Base-by-base conservation (phyloP, 2,888 invertebrate species). In the Caenorhabditis virilis region DNA sequence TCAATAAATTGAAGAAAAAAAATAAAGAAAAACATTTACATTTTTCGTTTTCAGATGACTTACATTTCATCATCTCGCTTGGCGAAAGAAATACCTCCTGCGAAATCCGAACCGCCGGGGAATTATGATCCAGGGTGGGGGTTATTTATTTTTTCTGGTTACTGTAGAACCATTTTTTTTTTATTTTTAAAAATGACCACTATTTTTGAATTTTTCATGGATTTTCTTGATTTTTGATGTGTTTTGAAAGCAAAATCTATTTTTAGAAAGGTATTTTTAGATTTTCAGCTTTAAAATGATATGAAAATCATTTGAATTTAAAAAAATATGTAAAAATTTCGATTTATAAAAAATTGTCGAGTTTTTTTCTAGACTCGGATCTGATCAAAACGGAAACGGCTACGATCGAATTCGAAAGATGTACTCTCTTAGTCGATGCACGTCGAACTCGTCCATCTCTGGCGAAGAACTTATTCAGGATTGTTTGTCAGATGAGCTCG, bases 401-500 rank as follows among this genome's bases (percentile, higher is more conserved):
- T 46, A 35, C 51, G 33, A 52, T 16, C 16, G n/a, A 25, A 23
- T 25, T 15, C 23, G 18, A 11, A n/a, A 5, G 6, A n/a, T 18
- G 3, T 18, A 39, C n/a, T 18, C 16, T 11, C 39, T 16, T 22
- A 58, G 57, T 15, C 57, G 63, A 0, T 54, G 57, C 25, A 58
- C 63, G 16, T 63, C 63, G 11, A 53, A 46, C 33, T 57, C 57
- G 35, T 63, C 63, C 15, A 63, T 63, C 30, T 58, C 63, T 1
- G 58, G 63, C 66, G 73, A 76, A 36, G 52, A 39, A 5, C 58
- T 70, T 15, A 42, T 68, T 27, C 51, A 51, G 39, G 76, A 73
- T 13, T 61, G 51, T 27, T 45, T 60, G 42, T 77, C 79, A 9
- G 79, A 81, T 23, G 80, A 80, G 26, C 58, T 80, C 57, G 80